Base-by-base conservation (phyloP, 2,797 vertebrate genomes). In the Buceros bicornis region DNA sequence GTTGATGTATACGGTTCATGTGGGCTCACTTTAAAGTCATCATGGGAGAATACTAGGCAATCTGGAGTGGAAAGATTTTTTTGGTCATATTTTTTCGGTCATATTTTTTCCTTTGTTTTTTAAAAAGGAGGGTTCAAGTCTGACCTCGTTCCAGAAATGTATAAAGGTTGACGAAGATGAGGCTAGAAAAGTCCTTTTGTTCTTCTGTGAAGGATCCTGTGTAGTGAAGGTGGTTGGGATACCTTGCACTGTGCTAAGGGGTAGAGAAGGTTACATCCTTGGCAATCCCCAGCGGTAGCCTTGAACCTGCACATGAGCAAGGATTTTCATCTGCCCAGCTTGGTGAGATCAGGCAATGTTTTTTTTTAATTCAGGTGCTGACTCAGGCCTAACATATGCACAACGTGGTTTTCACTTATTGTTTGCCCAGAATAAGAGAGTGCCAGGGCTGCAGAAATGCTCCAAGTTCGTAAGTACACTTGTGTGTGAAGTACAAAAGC, bases 171-270 rank as follows among this genome's bases (percentile, higher is more conserved):
- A 28, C 45, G 54, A 65, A 89, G 47, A 50, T 13, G 0, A 3
- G 62, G 26, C 24, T 77, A 5, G 56, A 40, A 29, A 72, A 56
- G 50, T 26, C 9, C 12, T 33, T 78, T 51, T 64, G 8, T 42
- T 42, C 8, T 71, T 80, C 40, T 69, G 10, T 40, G 66, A 42
- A 51, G n/a, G n/a, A 56, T 5, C 26, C 35, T 79, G 58, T 0
- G 0, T 51, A 18, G 62, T 0, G 1, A 35, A 35, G 13, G 40
- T 18, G 37, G 50, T 47, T 13, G 25, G 13, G 43, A 31, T 48
- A 17, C 26, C 13, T 29, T 9, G 13, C 43, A 60, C 51, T 73
- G 15, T 51, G 47, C 37, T 9, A 21, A 47, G 65, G 17, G 17
- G 2, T 61, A 5, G 1, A 5, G 33, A 43, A n/a, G 7, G 33